Conservation (phyloP, 2,888 invertebrate genomes). For the Dioctria linearis region DNA sequence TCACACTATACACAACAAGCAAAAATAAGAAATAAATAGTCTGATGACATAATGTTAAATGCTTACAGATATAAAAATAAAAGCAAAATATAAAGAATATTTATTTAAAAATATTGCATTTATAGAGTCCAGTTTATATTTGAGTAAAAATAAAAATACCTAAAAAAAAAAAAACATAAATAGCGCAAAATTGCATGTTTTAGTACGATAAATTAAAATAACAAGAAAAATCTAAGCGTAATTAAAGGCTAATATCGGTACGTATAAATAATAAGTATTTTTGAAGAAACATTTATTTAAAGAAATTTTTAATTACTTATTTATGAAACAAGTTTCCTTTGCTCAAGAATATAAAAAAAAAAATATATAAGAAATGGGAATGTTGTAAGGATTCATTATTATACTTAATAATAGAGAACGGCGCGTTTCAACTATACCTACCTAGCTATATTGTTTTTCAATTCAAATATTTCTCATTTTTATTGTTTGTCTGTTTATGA, state of each 20-base stretch:
- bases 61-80: constrained; percentile 7
- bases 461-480: no score
- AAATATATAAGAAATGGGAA: neutral
- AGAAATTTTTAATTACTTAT: constrained; percentile 28
- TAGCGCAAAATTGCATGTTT: constrained; percentile 23
- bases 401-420: no score
- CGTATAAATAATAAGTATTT: constrained; percentile 44
- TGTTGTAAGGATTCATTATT: no score
- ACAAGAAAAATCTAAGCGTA: constrained; percentile 15
- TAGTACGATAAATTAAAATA: constrained; percentile 28
- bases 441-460: no score
- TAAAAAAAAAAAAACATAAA: constrained; percentile 22
- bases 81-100: constrained; percentile 32
- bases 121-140: constrained; percentile 53
- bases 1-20: constrained; percentile 38
- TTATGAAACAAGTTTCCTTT: constrained; percentile 34
- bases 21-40: constrained; percentile 26
- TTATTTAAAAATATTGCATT: constrained; percentile 53
- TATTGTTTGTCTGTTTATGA: no score
- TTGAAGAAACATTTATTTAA: constrained; percentile 39
- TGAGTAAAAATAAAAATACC: constrained; percentile 38
- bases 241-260: constrained; percentile 31
- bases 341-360: constrained; percentile 27
- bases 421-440: no score
- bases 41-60: constrained; percentile 15